These are phyloP conservation scores for Sphyrna mokarran DNA, from an alignment of 2,113 vertebrate genomes.

Conservation along the genomic window DNA sequence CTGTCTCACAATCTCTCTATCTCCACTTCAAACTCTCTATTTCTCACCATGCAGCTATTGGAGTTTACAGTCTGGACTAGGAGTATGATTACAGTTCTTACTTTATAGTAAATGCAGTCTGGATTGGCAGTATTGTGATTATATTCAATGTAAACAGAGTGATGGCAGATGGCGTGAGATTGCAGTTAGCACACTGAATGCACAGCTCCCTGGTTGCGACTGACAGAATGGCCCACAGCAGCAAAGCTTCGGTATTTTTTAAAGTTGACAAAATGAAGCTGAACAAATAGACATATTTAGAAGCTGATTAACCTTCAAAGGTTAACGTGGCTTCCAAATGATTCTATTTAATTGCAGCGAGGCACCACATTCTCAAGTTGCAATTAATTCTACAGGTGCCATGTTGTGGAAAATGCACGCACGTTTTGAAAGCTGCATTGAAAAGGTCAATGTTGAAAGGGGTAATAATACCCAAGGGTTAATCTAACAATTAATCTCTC, in stretches of 20 bases:
- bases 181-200: not conserved
- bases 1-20: too few species aligned
- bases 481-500: not conserved
- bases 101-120: not conserved
- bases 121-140: not conserved
- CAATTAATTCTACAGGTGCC: slow-evolving; percentile 20
- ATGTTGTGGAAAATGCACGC: not conserved
- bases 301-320: slow-evolving; percentile 4
- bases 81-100: not conserved
- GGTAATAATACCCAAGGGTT: slow-evolving; percentile 12
- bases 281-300: not conserved
- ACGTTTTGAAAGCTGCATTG: not conserved
- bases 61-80: not conserved
- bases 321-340: not conserved
- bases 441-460: not conserved
- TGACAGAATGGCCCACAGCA: not conserved
- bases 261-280: not conserved
- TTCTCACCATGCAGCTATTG: too few species aligned
- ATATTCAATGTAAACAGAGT: not conserved
- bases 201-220: not conserved
- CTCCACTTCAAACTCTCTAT: too few species aligned
- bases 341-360: not conserved
- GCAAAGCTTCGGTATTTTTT: not conserved
- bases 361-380: not conserved
- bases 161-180: not conserved